A percentile compares a stretch with the other conserved stretches of the same genome.
Evolutionary conservation across 2,797 vertebrate species (phyloP).

Genomic region (Hephaestus fuliginosus): DNA sequence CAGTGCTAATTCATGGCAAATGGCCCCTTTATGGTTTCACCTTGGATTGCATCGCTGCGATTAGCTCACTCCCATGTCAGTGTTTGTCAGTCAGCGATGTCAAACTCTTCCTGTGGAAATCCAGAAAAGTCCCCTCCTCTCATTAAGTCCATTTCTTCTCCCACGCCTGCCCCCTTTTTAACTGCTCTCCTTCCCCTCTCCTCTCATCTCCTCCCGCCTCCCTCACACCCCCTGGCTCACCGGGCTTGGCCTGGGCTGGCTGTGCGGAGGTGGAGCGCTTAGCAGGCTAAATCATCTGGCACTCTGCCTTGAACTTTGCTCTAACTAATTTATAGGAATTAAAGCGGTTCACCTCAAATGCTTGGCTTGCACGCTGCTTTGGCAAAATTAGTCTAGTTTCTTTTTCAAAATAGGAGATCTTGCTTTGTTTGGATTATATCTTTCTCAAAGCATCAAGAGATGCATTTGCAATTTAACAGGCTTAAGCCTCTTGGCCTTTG

Average conservation of each 20-base stretch:
- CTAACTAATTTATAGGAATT: constrained; percentile 85
- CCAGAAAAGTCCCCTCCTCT: constrained; percentile 42
- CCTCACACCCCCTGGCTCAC: constrained; percentile 54
- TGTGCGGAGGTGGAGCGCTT: constrained; percentile 78
- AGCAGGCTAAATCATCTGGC: constrained; percentile 82
- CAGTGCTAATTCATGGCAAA: constrained; percentile 73
- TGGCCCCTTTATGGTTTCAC: constrained; percentile 70
- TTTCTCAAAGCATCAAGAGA: constrained; percentile 38
- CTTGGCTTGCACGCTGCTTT: constrained; percentile 60
- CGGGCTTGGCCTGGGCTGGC: constrained; percentile 65
- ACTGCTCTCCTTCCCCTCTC: constrained; percentile 39
- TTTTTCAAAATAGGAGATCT: constrained; percentile 25
- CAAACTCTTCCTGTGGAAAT: constrained; percentile 56
- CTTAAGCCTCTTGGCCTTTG: constrained; percentile 48
- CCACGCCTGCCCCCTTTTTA: constrained; percentile 27
- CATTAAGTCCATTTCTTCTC: constrained; percentile 47
- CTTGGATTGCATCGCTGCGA: constrained; percentile 44
- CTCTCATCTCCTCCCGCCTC: constrained; percentile 43
- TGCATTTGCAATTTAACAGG: constrained; percentile 43
- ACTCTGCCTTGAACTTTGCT: constrained; percentile 81
- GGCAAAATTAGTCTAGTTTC: constrained; percentile 60
- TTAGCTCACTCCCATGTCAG: constrained; percentile 60
- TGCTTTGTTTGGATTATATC: constrained; percentile 47
- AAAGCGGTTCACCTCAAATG: constrained; percentile 77
- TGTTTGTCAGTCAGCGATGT: constrained; percentile 64